Evolutionary conservation across 2,888 invertebrate genomes (phyloP).

Genomic region (Amblyteles armatorius): DNA sequence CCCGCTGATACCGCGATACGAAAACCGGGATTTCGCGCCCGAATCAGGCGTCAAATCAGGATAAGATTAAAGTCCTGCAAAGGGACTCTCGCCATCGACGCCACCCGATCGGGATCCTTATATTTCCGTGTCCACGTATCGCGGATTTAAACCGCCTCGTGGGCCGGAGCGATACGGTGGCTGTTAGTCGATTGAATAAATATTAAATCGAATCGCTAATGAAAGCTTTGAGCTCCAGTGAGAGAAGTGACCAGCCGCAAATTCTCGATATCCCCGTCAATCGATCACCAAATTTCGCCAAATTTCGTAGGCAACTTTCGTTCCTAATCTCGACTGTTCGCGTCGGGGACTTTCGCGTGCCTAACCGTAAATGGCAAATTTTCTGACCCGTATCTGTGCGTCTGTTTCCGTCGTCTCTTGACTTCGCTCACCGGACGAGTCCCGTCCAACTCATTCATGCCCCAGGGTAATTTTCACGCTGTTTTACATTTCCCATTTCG

Average conservation of each 20-base stretch:
- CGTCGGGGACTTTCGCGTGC: background rate
- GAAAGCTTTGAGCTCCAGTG: background rate
- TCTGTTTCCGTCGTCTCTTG: background rate
- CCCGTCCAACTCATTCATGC: background rate
- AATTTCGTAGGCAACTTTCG: background rate
- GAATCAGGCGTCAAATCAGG: too few species aligned
- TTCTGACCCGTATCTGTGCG: background rate
- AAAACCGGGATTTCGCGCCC: too few species aligned
- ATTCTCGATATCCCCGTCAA: background rate
- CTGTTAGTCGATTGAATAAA: background rate
- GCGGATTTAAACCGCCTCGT: background rate
- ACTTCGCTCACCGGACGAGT: too few species aligned
- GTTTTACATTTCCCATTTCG: background rate
- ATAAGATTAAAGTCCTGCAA: too few species aligned
- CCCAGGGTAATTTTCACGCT: background rate
- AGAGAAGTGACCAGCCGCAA: background rate
- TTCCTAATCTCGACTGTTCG: background rate
- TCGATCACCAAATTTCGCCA: background rate
- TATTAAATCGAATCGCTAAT: background rate
- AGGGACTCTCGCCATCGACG: too few species aligned
- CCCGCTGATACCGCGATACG: too few species aligned
- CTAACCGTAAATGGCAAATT: background rate
- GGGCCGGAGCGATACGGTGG: background rate
- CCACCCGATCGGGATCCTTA: too few species aligned
- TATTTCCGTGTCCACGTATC: too few species aligned